Percentiles rank a stretch among this genome's conserved stretches.
phyloP scores from a whole-genome alignment of 1,140 invertebrate genomes.

The Muscidifurax raptorellus region DNA sequence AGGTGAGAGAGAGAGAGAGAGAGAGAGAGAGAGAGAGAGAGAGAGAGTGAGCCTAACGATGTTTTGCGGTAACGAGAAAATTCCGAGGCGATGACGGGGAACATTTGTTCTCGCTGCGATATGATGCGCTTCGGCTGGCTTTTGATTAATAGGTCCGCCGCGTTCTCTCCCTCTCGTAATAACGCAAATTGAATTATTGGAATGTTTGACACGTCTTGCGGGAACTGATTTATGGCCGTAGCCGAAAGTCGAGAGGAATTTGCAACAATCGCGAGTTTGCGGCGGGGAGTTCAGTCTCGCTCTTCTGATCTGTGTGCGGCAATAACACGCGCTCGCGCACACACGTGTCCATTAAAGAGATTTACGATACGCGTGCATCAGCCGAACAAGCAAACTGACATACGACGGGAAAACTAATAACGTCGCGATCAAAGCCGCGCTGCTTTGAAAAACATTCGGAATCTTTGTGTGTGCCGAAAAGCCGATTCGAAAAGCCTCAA shows the following conservation, averaged over 20 bases:
- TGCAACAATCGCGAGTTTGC: neutral
- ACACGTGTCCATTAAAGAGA: neutral
- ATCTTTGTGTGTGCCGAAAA: no score
- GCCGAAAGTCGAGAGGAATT: neutral
- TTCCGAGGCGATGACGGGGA: neutral
- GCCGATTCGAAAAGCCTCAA: no score
- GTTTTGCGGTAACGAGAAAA: neutral
- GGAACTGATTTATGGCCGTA: neutral
- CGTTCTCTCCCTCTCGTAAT: neutral
- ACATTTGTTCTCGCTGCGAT: neutral
- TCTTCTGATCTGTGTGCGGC: no score
- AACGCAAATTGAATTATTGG: slow-evolving; percentile 1
- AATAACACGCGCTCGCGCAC: neutral
- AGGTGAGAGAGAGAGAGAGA: no score
- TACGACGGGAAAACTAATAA: neutral
- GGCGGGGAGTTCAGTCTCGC: neutral
- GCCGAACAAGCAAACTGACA: neutral
- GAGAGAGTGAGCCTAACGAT: neutral
- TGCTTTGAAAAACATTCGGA: neutral
- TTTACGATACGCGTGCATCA: neutral
- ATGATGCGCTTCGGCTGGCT: neutral
- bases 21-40: no score
- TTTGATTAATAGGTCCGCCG: neutral
- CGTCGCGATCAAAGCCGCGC: no score
- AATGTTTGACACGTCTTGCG: neutral